Percentiles rank a stretch among this genome's conserved stretches.
These are phyloP conservation scores for Epicampocera succincta DNA, from an alignment of 2,888 invertebrate species.

Conservation along the genomic window DNA sequence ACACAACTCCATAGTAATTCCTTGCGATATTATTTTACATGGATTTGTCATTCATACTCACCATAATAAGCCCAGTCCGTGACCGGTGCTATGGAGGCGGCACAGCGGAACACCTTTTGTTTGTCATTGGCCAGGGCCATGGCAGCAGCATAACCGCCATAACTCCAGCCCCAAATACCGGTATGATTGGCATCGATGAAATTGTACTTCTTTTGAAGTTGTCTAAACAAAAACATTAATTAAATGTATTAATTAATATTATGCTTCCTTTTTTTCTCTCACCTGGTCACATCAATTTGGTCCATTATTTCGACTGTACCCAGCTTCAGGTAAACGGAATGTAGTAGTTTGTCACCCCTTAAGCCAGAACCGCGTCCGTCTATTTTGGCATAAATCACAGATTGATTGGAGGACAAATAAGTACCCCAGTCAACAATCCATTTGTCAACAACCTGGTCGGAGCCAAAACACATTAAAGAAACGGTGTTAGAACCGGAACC, in stretches of 20 bases:
- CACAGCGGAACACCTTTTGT: conserved; percentile 92
- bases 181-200: conserved; percentile 90
- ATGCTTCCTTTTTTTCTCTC: conserved; percentile 47
- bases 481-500: too few relatives aligned
- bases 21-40: too few relatives aligned
- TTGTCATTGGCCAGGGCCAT: conserved; percentile 91
- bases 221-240: conserved; percentile 69
- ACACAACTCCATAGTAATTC: not conserved
- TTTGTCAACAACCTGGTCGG: conserved; percentile 83
- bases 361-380: conserved; percentile 95
- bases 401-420: conserved; percentile 91
- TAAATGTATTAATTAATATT: too few relatives aligned
- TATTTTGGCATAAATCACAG: conserved; percentile 92
- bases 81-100: conserved; percentile 97
- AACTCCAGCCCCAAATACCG: conserved; percentile 99
- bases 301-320: conserved; percentile 96
- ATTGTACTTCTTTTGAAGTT: conserved; percentile 84
- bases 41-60: conserved; percentile 79
- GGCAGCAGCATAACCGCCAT: conserved; percentile 96
- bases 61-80: conserved; percentile 98
- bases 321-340: conserved; percentile 90
- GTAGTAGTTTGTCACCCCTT: conserved; percentile 91
- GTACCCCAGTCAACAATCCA: conserved; percentile 94
- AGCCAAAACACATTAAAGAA: too few relatives aligned
- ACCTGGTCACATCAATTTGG: conserved; percentile 91